Evolutionary conservation across 1,140 invertebrate genomes (phyloP), one percentile per base, ranked within the genome.

Genomic region (Tribolium madens): DNA sequence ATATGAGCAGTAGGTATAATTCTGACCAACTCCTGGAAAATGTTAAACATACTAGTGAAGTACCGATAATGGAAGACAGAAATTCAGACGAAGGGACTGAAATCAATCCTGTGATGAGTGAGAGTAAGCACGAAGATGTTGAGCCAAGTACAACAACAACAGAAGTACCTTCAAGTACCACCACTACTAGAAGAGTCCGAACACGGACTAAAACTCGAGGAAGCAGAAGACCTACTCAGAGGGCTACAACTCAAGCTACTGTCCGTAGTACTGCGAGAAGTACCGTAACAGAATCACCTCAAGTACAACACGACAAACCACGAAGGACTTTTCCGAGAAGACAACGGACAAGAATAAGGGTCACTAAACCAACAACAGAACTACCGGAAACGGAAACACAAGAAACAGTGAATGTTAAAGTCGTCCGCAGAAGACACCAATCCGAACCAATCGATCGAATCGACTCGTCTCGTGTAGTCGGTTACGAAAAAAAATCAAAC

Each of bases 291-390:
- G 70, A 73, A 73, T 1, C 42, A 47, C 50, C 26, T 31, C 70
- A 12, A 31, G 36, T 42, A 9, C 52, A 26, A 3, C 48, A 52
- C 12, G 31, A 46, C 1, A 81, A 82, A 79, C 48, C 79, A 10
- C 80, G 76, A 48, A 75, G 81, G 26, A 70, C 76, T 12, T 81
- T 79, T 53, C 52, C 53, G 0, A 80, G 82, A 78, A 69, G 78
- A 50, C 72, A 80, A 69, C 78, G 79, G 12, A 21, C 76, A 3
- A 74, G 76, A 42, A 82, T 81, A 33, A 72, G 52, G 36, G 10
- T 60, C 2, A 57, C 50, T n/a, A 75, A 57, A 31, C 76, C 80
- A n/a, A 78, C 78, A 7, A 53, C 76, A 33, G 60, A 73, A 50
- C 13, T 7, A 13, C 36, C 50, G 5, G 78, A 81, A 26, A 77